Conservation (phyloP, 2,113 vertebrate genomes). For the Phoxinus phoxinus region DNA sequence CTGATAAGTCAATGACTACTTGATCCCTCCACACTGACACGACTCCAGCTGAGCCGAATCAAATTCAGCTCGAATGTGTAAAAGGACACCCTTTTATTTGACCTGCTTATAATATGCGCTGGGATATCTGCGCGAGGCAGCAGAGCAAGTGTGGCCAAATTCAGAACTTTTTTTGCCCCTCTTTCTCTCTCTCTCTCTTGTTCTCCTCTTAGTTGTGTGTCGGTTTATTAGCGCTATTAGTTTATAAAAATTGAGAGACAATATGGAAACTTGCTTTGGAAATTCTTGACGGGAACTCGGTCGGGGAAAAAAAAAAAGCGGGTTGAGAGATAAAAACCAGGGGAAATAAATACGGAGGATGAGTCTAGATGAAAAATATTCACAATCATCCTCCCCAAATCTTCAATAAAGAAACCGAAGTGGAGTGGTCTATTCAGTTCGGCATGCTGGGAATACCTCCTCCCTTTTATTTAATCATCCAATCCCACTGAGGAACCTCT, state of each 20-base stretch:
- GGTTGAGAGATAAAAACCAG: constrained; percentile 59
- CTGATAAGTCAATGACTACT: constrained; percentile 57
- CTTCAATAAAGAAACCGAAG: constrained; percentile 71
- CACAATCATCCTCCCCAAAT: constrained; percentile 51
- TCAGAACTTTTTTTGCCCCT: constrained; percentile 52
- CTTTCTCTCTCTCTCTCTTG: background rate
- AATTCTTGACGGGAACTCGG: constrained; percentile 63
- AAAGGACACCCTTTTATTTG: constrained; percentile 74
- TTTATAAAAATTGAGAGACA: constrained; percentile 59
- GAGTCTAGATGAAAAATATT: constrained; percentile 63
- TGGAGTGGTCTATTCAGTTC: constrained; percentile 71
- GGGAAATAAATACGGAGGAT: constrained; percentile 49
- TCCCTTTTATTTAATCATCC: constrained; percentile 83
- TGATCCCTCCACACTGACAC: constrained; percentile 58
- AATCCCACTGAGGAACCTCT: constrained; percentile 80
- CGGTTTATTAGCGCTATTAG: constrained; percentile 69
- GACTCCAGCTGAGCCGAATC: constrained; percentile 63
- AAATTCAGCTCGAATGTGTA: constrained; percentile 70
- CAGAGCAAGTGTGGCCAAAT: constrained; percentile 75
- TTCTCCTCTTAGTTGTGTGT: constrained; percentile 65
- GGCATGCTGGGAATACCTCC: constrained; percentile 75
- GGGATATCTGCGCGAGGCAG: constrained; percentile 75
- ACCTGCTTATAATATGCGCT: constrained; percentile 76
- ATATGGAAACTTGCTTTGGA: too few species aligned
- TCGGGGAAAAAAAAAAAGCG: constrained; percentile 66